phyloP scores from a whole-genome alignment of 2,113 vertebrate genomes.

The Gallinago paraguaiae region DNA sequence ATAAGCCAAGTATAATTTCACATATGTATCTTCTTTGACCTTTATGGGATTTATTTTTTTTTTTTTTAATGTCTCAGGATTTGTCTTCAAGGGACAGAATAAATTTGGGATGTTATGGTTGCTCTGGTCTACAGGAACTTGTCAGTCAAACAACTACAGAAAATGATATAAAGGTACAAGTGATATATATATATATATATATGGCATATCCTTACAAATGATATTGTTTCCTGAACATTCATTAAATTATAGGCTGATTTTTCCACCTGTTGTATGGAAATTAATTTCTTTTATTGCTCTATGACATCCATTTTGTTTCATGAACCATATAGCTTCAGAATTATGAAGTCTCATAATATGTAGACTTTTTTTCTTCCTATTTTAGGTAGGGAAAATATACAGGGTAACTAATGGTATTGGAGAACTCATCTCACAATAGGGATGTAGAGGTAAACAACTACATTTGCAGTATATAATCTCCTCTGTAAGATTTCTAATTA shows the following conservation, averaged over 20 bases:
- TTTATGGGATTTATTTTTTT: neutral
- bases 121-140: neutral
- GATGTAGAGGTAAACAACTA: constrained; percentile 36
- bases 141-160: neutral
- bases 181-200: neutral
- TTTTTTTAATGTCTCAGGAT: neutral
- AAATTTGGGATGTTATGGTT: neutral
- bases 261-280: neutral
- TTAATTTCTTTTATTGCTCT: neutral
- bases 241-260: neutral
- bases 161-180: neutral
- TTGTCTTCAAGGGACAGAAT: neutral
- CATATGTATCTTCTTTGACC: neutral
- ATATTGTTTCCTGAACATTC: neutral
- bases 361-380: neutral
- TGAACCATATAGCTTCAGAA: neutral
- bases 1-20: neutral
- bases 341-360: neutral
- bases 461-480: constrained; percentile 52
- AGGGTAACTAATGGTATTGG: neutral
- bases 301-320: neutral
- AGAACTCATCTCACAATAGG: constrained; percentile 24
- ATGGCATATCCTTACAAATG: neutral
- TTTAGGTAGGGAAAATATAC: neutral
- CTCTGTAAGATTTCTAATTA: constrained; percentile 63